A percentile compares a stretch with the other conserved stretches of the same genome.
These are phyloP conservation scores for Dioctria rufipes DNA, from an alignment of 2,888 invertebrate species.

Conservation along the genomic window DNA sequence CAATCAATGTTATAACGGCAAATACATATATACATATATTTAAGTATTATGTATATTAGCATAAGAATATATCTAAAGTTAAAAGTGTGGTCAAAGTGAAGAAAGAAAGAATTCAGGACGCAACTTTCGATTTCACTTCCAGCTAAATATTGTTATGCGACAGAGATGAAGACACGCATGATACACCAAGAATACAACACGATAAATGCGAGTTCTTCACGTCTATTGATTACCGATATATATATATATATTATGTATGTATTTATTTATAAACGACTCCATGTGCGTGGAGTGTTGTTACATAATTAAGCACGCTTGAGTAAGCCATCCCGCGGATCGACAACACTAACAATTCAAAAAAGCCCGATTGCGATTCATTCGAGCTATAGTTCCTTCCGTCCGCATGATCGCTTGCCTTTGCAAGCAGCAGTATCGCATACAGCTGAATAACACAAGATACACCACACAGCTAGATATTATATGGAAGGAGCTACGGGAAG, in stretches of 20 bases:
- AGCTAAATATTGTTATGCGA: not conserved
- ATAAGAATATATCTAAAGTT: too few species aligned
- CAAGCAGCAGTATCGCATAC: not conserved
- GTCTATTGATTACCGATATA: constrained; percentile 10
- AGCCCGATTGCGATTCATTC: not conserved
- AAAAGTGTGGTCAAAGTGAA: not conserved
- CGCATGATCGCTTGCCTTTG: not conserved
- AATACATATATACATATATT: too few species aligned
- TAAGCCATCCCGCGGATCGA: too few species aligned
- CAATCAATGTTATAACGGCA: too few species aligned
- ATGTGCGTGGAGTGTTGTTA: constrained; percentile 31
- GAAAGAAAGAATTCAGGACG: not conserved
- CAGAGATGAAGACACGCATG: not conserved
- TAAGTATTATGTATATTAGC: too few species aligned
- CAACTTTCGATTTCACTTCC: constrained; percentile 36
- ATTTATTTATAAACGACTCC: not conserved
- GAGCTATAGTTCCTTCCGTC: not conserved
- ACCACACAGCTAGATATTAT: not conserved
- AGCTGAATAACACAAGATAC: not conserved
- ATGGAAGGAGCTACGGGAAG: constrained; percentile 23
- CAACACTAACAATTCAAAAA: not conserved
- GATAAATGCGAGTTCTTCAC: not conserved
- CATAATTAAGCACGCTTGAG: constrained; percentile 12
- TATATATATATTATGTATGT: too few species aligned
- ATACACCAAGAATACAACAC: not conserved